Evolutionary conservation across 2,888 invertebrate species (phyloP).

Genomic region (Crocallis elinguaria): DNA sequence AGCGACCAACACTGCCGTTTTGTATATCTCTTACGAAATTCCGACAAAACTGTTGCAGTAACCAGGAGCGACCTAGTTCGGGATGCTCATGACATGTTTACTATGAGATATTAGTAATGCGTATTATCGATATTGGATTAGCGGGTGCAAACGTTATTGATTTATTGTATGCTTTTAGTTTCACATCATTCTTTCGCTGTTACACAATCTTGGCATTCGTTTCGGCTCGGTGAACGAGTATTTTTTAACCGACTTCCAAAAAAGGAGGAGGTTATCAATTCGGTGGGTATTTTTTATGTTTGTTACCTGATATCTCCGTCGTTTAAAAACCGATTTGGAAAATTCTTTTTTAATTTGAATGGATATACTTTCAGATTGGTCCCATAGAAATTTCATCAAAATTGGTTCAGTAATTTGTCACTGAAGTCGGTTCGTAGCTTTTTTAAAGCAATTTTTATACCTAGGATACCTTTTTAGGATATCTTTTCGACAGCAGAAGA

Average conservation of each 20-base stretch:
- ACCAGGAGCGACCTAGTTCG: conserved; percentile 71
- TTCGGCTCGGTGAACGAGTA: not conserved
- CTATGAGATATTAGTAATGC: conserved; percentile 36
- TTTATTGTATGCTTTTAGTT: conserved; percentile 33
- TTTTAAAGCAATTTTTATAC: not conserved
- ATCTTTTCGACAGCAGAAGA: too few species aligned
- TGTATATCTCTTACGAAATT: conserved; percentile 78
- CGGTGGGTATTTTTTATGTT: too few species aligned
- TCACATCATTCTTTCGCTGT: conserved; percentile 11
- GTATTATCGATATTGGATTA: conserved; percentile 35
- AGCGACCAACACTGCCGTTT: conserved; percentile 63
- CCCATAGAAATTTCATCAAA: too few species aligned
- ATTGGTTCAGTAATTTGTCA: too few species aligned
- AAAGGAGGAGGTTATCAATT: too few species aligned
- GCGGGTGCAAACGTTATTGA: conserved; percentile 26
- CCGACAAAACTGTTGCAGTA: conserved; percentile 76
- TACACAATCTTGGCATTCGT: not conserved
- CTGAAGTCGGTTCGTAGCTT: too few species aligned
- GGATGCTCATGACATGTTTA: conserved; percentile 47
- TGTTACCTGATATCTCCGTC: too few species aligned
- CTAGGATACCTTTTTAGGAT: too few species aligned
- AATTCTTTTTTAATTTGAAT: too few species aligned
- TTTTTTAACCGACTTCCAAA: too few species aligned
- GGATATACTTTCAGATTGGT: too few species aligned
- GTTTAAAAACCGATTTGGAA: too few species aligned